Evolutionary conservation across 2,888 invertebrate genomes (phyloP), one percentile per base, ranked within the genome.

Genomic region (Tipula lateralis): DNA sequence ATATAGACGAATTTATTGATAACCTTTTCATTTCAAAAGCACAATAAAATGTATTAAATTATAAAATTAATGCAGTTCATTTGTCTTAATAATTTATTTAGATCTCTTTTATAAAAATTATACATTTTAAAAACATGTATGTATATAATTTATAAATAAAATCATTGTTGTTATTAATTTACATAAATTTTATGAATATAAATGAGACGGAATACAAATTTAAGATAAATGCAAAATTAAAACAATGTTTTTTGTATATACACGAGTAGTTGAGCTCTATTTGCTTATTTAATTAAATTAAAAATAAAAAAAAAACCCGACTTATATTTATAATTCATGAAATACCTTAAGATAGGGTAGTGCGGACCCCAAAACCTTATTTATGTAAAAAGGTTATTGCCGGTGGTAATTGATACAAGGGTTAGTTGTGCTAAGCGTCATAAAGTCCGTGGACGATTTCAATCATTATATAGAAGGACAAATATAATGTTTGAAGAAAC

Each of bases 111-210:
- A 50, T 19, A 50, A 16, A 50, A 16, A 16, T 16, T 50, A 12
- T 50, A 50, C 16, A 16, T 50, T 66, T 66, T 66, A 24, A 66
- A 19, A 66, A 24, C 7, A 66, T 66, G 66, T 16, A 16, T 50
- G 39, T 44, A 44, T n/a, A 50, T 50, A 50, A 44, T 50, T 7
- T 7, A 50, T 50, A 50, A 50, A 66, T 66, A 66, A 66, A 24
- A 66, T 66, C 66, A 66, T 66, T 66, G 66, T 66, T 66, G 66
- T 66, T 66, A 66, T 66, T 66, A 66, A 66, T 66, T 66, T 66
- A 24, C 19, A 66, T 66, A 66, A 66, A 24, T 66, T 66, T 24
- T 66, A 19, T 66, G 66, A 66, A 66, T 66, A 66, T 66, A 66
- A 66, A 66, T 66, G 24, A 66, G 24, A 66, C 19, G n/a, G 9